phyloP scores from a whole-genome alignment of 2,797 vertebrate genomes.

The Poeciliopsis turneri region DNA sequence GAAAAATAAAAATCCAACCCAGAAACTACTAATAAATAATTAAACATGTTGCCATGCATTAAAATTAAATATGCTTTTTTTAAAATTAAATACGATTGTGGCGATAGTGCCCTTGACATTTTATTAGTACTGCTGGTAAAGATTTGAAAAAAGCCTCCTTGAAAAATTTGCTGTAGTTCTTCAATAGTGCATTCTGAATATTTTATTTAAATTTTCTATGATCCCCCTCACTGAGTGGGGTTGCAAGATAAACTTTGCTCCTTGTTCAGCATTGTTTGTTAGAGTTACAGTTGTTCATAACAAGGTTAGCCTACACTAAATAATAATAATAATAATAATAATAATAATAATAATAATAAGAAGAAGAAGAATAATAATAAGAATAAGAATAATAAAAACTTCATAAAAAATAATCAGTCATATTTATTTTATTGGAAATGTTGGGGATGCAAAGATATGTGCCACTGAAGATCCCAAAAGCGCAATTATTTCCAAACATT shows the following conservation, averaged over 20 bases:
- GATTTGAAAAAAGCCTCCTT: background rate
- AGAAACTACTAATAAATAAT: background rate
- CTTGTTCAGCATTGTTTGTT: background rate
- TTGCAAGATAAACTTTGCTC: background rate
- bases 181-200: background rate
- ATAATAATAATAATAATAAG: no score
- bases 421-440: background rate
- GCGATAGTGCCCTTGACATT: background rate
- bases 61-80: background rate
- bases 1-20: background rate
- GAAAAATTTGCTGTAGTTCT: background rate
- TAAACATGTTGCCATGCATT: background rate
- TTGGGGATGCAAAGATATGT: background rate
- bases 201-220: background rate
- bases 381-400: background rate
- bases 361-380: no score
- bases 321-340: no score
- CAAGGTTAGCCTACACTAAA: background rate
- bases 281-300: background rate
- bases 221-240: background rate
- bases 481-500: background rate
- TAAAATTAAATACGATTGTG: background rate
- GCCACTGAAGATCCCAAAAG: background rate
- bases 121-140: no score
- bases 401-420: background rate